A percentile compares a stretch with the other conserved stretches of the same genome.
These are phyloP conservation scores for Columba guinea DNA, from an alignment of 2,797 vertebrate species.

Conservation along the genomic window DNA sequence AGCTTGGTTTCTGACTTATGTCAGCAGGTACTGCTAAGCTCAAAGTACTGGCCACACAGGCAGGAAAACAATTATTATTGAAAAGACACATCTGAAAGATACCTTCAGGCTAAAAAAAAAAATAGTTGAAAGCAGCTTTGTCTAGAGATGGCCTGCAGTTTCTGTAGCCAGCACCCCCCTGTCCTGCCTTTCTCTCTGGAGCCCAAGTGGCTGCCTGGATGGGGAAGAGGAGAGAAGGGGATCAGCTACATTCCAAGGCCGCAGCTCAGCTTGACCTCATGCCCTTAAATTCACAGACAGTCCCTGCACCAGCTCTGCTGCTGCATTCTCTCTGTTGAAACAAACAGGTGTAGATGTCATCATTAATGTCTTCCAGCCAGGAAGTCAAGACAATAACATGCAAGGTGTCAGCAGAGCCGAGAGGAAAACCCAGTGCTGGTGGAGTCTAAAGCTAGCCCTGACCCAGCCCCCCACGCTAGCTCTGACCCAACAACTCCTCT, in stretches of 20 bases:
- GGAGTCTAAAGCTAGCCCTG: neutral
- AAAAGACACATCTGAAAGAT: neutral
- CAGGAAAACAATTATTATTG: neutral
- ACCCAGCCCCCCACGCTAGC: rapidly evolving
- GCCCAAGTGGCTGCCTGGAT: neutral
- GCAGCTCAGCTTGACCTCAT: neutral
- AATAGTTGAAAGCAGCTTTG: neutral
- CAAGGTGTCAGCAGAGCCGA: neutral
- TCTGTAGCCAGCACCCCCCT: neutral
- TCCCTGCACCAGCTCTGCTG: neutral
- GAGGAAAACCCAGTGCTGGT: rapidly evolving
- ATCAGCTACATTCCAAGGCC: neutral
- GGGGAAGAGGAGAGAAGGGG: neutral
- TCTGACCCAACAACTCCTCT: neutral
- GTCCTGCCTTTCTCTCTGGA: neutral
- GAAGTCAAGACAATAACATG: neutral
- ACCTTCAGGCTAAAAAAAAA: neutral
- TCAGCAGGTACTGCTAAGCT: neutral
- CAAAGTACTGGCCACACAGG: neutral
- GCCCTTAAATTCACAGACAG: neutral
- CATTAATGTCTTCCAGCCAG: neutral
- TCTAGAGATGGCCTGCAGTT: neutral
- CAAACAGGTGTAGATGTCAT: neutral
- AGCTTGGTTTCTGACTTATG: neutral
- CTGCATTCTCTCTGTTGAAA: neutral